A percentile compares a stretch with the other conserved stretches of the same genome.
Conservation (phyloP, 2,797 vertebrate genomes). For the Ambastaia sidthimunki region DNA sequence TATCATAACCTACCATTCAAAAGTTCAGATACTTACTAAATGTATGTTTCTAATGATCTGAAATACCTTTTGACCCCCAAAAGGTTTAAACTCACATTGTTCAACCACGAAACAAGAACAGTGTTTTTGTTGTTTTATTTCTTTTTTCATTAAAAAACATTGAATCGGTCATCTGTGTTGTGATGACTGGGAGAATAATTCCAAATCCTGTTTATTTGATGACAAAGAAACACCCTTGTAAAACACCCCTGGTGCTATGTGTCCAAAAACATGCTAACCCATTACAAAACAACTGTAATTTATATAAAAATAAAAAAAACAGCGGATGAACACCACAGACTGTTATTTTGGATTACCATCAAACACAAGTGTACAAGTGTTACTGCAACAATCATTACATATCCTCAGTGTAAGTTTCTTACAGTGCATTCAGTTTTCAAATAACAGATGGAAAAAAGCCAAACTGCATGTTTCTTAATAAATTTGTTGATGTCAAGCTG, state of each 20-base stretch:
- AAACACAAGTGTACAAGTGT: slow-evolving; percentile 23
- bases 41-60: too few relatives aligned
- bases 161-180: slow-evolving; percentile 16
- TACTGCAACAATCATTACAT: slow-evolving; percentile 27
- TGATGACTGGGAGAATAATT: slow-evolving; percentile 14
- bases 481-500: slow-evolving; percentile 51
- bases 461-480: slow-evolving; percentile 62
- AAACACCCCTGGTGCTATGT: too few relatives aligned
- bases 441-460: slow-evolving; percentile 54
- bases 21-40: too few relatives aligned
- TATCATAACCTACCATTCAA: too few relatives aligned
- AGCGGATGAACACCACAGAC: slow-evolving; percentile 29
- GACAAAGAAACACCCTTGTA: neutral
- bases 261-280: neutral
- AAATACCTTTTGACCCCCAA: neutral
- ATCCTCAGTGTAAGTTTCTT: slow-evolving; percentile 12
- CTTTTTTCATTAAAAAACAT: slow-evolving; percentile 70
- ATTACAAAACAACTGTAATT: slow-evolving; percentile 5
- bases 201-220: neutral
- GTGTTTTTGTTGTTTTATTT: slow-evolving; percentile 68
- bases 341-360: slow-evolving; percentile 16
- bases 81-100: neutral
- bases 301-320: neutral
- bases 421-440: slow-evolving; percentile 63
- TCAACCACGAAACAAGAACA: slow-evolving; percentile 14